Evolutionary conservation across 2,888 invertebrate species (phyloP), one percentile per base, ranked within the genome.

Genomic region (Drosophila neutralis): DNA sequence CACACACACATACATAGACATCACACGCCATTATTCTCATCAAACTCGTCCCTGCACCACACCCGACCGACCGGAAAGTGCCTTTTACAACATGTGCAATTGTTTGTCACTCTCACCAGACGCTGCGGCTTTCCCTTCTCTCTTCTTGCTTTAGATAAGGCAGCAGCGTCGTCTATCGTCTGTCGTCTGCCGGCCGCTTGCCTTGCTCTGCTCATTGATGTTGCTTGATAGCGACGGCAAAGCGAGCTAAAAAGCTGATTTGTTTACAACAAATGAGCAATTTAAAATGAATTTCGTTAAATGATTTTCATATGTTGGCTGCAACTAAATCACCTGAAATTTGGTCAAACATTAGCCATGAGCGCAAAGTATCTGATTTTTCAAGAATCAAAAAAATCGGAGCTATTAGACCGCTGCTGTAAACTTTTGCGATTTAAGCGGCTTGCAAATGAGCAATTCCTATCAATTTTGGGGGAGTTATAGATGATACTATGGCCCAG

Each of bases 261-360:
- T 87, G 88, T 88, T 88, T 87, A 87, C 82, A 78, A 67, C 72
- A 60, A 69, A 69, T 61, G 66, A 13, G 69, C 71, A 77, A 91
- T 91, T 91, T 91, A 90, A 91, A 90, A 79, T 87, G 83, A 73
- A 87, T 87, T 92, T 92, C 71, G 65, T 83, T 91, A 92, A 90
- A 78, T 90, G 70, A 73, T 90, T 92, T 91, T 24, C 48, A 49
- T 65, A 70, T 69, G 66, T 87, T 78, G 73, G 63, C 6, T 4
- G 5, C 0, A 4, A 33, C 10, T 0, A 38, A 80, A 82, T 78
- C 29, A 1, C 18, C 36, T 66, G 6, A 80, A 61, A 82, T 58
- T 65, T 11, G 38, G 51, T 13, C 53, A 11, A 31, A 1, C n/a
- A 0, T 2, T 66, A 65, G 56, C 4, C 21, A 18, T 8, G 0